Conservation (phyloP, 2,888 invertebrate genomes). For the Conchocele bisecta region DNA sequence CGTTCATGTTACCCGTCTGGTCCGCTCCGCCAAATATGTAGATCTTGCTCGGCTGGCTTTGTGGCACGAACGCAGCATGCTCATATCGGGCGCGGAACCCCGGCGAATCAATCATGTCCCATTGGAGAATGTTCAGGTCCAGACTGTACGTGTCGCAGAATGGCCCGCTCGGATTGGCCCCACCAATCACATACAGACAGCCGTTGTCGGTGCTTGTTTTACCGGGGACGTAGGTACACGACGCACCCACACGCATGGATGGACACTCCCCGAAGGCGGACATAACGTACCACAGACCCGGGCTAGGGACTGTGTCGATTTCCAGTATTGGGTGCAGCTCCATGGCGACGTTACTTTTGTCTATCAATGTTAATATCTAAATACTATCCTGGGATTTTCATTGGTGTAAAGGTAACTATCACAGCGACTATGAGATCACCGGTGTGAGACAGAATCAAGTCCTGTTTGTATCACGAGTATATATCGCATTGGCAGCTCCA, state of each 20-base stretch:
- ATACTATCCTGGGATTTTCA: too few relatives aligned
- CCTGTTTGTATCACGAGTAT: too few relatives aligned
- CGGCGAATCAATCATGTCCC: conserved; percentile 77
- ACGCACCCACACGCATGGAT: conserved; percentile 81
- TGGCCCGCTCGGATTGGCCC: conserved; percentile 81
- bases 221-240: conserved; percentile 73
- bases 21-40: conserved; percentile 82
- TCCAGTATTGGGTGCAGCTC: conserved; percentile 81
- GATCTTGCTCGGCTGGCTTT: conserved; percentile 70
- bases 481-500: too few relatives aligned
- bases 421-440: too few relatives aligned
- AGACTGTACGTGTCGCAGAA: conserved; percentile 80
- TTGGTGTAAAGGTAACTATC: too few relatives aligned
- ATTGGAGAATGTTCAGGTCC: conserved; percentile 77
- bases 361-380: too few relatives aligned
- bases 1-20: conserved; percentile 79
- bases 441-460: too few relatives aligned
- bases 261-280: conserved; percentile 80
- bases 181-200: conserved; percentile 81
- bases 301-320: conserved; percentile 70
- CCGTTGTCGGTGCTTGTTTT: conserved; percentile 68
- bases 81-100: conserved; percentile 81
- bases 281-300: conserved; percentile 81
- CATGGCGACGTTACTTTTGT: too few relatives aligned
- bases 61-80: conserved; percentile 78